Base-by-base conservation (phyloP, 2,113 vertebrate genomes). In the Plestiodon gilberti region DNA sequence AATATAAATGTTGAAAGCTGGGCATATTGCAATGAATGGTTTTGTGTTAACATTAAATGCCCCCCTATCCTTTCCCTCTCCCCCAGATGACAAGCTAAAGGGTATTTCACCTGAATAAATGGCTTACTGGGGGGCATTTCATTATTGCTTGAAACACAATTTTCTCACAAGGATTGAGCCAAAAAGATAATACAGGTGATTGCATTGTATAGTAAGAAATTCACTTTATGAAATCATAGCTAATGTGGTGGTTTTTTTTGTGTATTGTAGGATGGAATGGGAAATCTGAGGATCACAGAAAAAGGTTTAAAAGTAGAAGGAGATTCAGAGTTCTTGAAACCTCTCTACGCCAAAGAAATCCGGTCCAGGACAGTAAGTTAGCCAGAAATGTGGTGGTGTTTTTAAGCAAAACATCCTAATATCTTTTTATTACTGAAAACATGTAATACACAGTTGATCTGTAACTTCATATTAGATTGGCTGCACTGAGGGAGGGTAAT, bases 341-440 rank as follows among this genome's bases (percentile, higher is more conserved):
- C 99, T 91, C 98, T 99, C 93, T 99, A 99, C 93, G 99, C 99
- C 98, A 99, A 99, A 99, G 99, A 99, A 98, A 99, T 99, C 96
- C 98, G 97, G 87, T 99, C 99, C 95, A 98, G 97, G 96, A 97
- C 97, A 93, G 99, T 99, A 97, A 99, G 98, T 98, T 89, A 69
- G 59, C 40, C 4, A 52, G 38, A 77, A 83, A 81, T 3, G 15
- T n/a, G n/a, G n/a, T n/a, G n/a, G n/a, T 52, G 6, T 80, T 64
- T 76, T 64, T 18, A 28, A 86, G 78, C 55, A 33, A 80, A 65
- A 73, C 2, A 73, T 1, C 14, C 3, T 1, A 0, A 76, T 87
- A 7, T 65, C 84, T 62, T 84, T 18, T 43, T 22, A 67, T 82
- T 20, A 22, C 38, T 67, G 74, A 38, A 43, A 90, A 11, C 1